These are phyloP conservation scores for Griposia aprilina DNA, from an alignment of 2,888 invertebrate species.

Conservation along the genomic window DNA sequence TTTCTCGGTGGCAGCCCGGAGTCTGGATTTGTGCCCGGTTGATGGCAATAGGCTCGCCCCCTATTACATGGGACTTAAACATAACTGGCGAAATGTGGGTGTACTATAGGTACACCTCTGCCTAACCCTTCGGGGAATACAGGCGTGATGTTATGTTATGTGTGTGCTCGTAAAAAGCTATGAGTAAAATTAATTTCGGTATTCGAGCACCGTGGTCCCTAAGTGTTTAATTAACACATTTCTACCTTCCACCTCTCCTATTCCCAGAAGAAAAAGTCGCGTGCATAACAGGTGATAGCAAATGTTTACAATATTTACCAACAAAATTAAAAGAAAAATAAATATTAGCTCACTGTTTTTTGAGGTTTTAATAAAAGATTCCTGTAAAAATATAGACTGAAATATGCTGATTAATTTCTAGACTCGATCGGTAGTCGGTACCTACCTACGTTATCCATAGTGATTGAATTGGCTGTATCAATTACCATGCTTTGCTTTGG, in stretches of 20 bases:
- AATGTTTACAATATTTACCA: neutral
- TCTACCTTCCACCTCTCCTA: neutral
- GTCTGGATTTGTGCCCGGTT: no score
- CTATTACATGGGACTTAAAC: no score
- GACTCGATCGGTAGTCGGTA: neutral
- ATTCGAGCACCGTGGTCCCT: neutral
- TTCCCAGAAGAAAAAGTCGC: neutral
- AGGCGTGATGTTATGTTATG: no score
- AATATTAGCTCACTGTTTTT: no score
- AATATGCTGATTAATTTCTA: slow-evolving; percentile 24
- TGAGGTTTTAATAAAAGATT: slow-evolving; percentile 3
- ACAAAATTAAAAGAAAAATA: neutral
- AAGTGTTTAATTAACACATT: neutral
- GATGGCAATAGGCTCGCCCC: no score
- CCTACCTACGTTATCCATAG: neutral
- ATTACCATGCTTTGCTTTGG: slow-evolving; percentile 13
- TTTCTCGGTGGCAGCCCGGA: no score
- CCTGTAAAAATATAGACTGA: neutral
- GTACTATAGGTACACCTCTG: no score
- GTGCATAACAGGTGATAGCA: neutral
- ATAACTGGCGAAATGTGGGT: no score
- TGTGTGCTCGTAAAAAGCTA: neutral
- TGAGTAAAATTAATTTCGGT: neutral
- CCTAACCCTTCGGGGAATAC: no score
- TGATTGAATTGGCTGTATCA: slow-evolving; percentile 28